Evolutionary conservation across 1,140 invertebrate genomes (phyloP).

Genomic region (Druon quercuslanigerum): DNA sequence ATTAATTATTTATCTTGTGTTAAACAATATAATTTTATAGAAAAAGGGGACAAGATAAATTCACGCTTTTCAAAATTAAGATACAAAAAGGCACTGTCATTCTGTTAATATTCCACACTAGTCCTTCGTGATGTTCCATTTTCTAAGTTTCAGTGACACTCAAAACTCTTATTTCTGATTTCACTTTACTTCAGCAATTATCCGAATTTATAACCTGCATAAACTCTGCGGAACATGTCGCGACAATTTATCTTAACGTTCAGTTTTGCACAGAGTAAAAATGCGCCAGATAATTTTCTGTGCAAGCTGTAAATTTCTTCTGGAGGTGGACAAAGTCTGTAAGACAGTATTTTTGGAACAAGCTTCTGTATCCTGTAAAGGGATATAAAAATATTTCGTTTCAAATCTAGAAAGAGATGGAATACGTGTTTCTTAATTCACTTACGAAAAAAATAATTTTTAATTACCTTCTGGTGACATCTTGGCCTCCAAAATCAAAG

Average conservation of each 20-base stretch:
- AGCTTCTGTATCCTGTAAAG: conserved; percentile 83
- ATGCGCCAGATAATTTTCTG: conserved; percentile 97
- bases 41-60: too few species aligned
- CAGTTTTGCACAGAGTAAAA: conserved; percentile 95
- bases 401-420: too few species aligned
- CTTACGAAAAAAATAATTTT: conserved; percentile 19
- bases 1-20: too few species aligned
- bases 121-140: neutral
- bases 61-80: too few species aligned
- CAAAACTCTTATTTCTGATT: neutral
- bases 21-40: too few species aligned
- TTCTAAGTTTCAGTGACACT: neutral
- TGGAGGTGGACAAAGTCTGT: conserved; percentile 96
- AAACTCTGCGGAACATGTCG: conserved; percentile 89
- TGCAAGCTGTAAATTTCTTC: conserved; percentile 99
- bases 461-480: conserved; percentile 71
- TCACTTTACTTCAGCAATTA: conserved; percentile 33
- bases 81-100: too few species aligned
- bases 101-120: neutral
- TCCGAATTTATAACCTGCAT: conserved; percentile 80
- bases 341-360: conserved; percentile 96
- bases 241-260: conserved; percentile 91
- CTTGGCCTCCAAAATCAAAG: conserved; percentile 93
- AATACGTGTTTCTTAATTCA: conserved; percentile 33
- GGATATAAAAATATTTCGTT: conserved; percentile 31